These are phyloP conservation scores for Oplegnathus fasciatus DNA, from an alignment of 2,113 vertebrate species.

Conservation along the genomic window DNA sequence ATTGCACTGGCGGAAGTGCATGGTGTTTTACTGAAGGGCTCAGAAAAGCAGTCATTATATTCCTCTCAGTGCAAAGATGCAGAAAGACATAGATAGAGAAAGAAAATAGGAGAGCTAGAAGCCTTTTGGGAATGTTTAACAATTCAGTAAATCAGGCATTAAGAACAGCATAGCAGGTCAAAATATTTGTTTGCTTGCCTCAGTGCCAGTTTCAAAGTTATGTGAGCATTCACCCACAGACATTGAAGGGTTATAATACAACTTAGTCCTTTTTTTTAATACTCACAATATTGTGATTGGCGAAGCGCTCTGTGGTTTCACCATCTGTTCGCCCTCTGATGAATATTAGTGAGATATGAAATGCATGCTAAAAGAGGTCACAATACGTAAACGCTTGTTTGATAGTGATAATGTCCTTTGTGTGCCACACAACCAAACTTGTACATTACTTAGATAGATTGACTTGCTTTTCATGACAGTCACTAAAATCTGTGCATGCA, in stretches of 20 bases:
- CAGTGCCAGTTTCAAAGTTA: conserved; percentile 26
- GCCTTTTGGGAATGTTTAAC: conserved; percentile 65
- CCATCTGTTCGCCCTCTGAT: conserved; percentile 52
- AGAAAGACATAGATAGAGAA: conserved; percentile 38
- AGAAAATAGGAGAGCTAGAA: conserved; percentile 20
- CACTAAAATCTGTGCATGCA: not conserved
- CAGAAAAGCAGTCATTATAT: conserved; percentile 53
- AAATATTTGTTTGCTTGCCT: conserved; percentile 46
- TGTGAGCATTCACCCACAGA: conserved; percentile 42
- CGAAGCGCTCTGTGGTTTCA: not conserved
- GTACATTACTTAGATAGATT: conserved; percentile 11
- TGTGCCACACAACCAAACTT: conserved; percentile 11
- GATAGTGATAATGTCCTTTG: not conserved
- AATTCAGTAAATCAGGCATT: conserved; percentile 59
- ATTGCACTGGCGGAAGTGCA: conserved; percentile 23
- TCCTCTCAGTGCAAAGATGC: conserved; percentile 58
- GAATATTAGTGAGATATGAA: conserved; percentile 34
- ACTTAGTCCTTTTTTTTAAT: not conserved
- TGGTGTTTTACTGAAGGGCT: conserved; percentile 31
- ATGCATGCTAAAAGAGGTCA: conserved; percentile 34
- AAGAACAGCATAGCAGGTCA: conserved; percentile 47
- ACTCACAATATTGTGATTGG: conserved; percentile 27
- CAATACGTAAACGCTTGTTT: conserved; percentile 6
- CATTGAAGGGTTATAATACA: conserved; percentile 20
- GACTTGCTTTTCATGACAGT: not conserved